Base-by-base conservation (phyloP, 2,113 vertebrate species). In the Pica pica region DNA sequence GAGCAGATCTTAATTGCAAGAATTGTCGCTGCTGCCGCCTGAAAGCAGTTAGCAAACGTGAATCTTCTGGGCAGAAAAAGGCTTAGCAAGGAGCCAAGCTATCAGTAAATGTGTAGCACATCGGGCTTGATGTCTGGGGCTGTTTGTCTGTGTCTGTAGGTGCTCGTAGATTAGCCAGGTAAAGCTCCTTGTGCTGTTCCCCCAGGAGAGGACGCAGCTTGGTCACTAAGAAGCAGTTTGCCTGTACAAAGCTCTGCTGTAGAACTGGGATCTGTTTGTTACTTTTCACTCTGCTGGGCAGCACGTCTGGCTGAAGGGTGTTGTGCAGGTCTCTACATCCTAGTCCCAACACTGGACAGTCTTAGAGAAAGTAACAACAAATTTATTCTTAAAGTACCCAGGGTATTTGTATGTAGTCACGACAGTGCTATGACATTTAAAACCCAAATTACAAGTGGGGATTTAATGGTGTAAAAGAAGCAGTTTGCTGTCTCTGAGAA, bases 31-130 rank as follows among this genome's bases (percentile, higher is more conserved):
- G 53, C 13, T 60, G 17, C 26, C 56, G 39, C 69, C 28, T 73
- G 35, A n/a, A 17, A 30, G 60, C 33, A 41, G 46, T 33, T 14
- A 59, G 46, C 22, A 39, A 89, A 59, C 6, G 5, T 12, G 17
- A 44, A 65, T 52, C 31, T 69, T n/a, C 18, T 14, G 44, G 31
- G 22, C 0, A 8, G 22, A 7, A 16, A 35, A 31, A 16, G 15
- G 10, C 24, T n/a, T 15, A 20, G 33, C 22, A n/a, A 7, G 8
- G 16, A 77, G 26, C 6, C 37, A 47, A 7, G 53, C 41, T 59
- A 0, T n/a, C 47, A 70, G n/a, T 11, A 23, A 63, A 11, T 1
- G 13, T 8, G 15, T 28, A 59, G 44, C 20, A 5, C 3, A 0
- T 21, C 7, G 44, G 68, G 17, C 3, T 42, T 39, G 7, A 1